Conservation (phyloP, 1,140 invertebrate species). For the Caenorhabditis brenneri region DNA sequence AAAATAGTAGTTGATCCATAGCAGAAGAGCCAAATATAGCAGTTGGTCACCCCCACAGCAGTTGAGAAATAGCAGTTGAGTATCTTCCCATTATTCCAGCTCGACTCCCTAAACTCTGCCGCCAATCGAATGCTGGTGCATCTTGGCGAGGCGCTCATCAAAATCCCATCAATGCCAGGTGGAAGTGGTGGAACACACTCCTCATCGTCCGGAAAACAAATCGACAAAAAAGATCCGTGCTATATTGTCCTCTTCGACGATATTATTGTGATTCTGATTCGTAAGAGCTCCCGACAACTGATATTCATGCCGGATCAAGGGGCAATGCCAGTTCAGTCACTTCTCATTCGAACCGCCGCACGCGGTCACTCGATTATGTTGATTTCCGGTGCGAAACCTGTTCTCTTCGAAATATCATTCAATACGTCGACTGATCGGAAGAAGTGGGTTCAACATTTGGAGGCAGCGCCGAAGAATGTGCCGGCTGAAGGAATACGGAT, state of each 20-base stretch:
- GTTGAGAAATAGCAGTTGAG: too few relatives aligned
- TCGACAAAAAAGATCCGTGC: constrained; percentile 1
- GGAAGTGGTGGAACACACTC: neutral
- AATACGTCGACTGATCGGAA: neutral
- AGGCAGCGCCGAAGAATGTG: neutral
- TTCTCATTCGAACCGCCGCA: constrained; percentile 17
- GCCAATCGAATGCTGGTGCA: neutral
- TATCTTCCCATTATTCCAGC: neutral
- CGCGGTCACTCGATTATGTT: constrained; percentile 39
- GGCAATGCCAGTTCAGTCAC: neutral
- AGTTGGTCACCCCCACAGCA: too few relatives aligned
- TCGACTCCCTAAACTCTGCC: neutral
- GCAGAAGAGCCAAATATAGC: too few relatives aligned
- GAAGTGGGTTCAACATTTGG: constrained; percentile 32
- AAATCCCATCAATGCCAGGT: neutral
- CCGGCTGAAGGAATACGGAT: constrained; percentile 30
- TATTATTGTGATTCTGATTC: constrained; percentile 3
- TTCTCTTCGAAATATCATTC: constrained; percentile 46
- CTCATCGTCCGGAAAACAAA: neutral
- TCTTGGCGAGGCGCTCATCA: neutral
- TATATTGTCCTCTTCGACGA: neutral
- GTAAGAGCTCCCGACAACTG: neutral
- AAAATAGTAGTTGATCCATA: too few relatives aligned
- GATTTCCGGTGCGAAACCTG: constrained; percentile 28
- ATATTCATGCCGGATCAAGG: constrained; percentile 20